Evolutionary conservation across 2,797 vertebrate species (phyloP), one percentile per base, ranked within the genome.

Genomic region (Micropoecilia bifurca): DNA sequence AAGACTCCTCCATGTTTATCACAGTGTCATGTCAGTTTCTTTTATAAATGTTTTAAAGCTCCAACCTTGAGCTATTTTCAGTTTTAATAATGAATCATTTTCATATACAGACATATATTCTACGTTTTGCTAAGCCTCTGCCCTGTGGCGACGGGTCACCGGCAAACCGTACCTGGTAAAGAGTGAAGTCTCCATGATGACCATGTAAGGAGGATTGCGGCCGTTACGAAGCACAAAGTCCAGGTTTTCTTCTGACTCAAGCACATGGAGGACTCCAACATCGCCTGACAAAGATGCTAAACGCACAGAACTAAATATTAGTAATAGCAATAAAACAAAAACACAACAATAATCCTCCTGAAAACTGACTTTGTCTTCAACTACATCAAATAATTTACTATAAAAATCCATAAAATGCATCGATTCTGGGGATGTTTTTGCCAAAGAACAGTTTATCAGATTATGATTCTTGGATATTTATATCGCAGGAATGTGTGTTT

Each of bases 181-280:
- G 39, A 97, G 95, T 0, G 25, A 45, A 0, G 96, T 93, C 0
- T 99, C 96, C 69, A 99, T 92, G 55, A 99, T 90, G 0, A 99
- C 95, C 95, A 99, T 94, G 73, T 99, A 99, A 0, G 98, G 98
- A 0, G 98, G 94, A 71, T 97, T 95, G 0, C 93, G 96, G 1
- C 98, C 98, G 0, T 92, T 90, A 0, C n/a, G 57, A 47, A 98
- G 92, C 33, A 97, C 97, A 97, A 97, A 99, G 1, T 95, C 91
- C 81, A 99, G 89, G 69, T 99, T 96, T 0, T 96, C 92, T 68
- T 96, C 94, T 1, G 94, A 95, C 79, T 98, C 96, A 1, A 98
- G 95, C 41, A 99, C 93, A 0, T 99, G 98, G 71, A 99, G 96
- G 72, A 99, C 97, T 0, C 98, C 98, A 0, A 97, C 99, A 85